Percentiles rank a stretch among this genome's conserved stretches.
Conservation (phyloP, 2,113 vertebrate species). For the Cinclus mexicanus region DNA sequence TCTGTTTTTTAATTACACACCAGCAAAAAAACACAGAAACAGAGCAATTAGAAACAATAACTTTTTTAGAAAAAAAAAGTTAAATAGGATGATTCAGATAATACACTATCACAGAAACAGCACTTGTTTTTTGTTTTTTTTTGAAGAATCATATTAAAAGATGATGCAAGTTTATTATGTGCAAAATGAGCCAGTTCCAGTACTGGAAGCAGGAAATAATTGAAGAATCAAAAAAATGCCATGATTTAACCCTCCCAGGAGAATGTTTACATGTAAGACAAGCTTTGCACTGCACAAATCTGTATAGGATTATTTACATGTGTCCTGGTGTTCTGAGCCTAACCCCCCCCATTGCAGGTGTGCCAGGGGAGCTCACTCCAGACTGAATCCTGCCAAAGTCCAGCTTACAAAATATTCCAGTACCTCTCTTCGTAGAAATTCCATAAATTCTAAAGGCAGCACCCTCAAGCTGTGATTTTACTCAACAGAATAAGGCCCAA, state of each 20-base stretch:
- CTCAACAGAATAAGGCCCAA: slow-evolving; percentile 55
- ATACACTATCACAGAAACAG: slow-evolving; percentile 82
- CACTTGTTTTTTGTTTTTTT: slow-evolving; percentile 52
- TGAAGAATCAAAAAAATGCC: slow-evolving; percentile 44
- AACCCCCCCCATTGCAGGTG: slow-evolving; percentile 26
- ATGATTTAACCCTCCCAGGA: slow-evolving; percentile 66
- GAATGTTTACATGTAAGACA: slow-evolving; percentile 33
- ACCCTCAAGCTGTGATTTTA: slow-evolving; percentile 38
- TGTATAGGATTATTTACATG: slow-evolving; percentile 60
- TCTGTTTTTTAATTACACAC: slow-evolving; percentile 73
- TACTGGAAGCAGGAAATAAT: slow-evolving; percentile 58
- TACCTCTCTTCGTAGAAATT: slow-evolving; percentile 39
- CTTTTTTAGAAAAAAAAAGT: slow-evolving; percentile 51
- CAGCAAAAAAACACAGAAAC: slow-evolving; percentile 78
- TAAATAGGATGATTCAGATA: slow-evolving; percentile 76
- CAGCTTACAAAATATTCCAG: slow-evolving; percentile 3
- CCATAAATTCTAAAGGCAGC: slow-evolving; percentile 13
- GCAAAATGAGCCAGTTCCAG: slow-evolving; percentile 71
- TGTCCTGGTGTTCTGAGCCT: slow-evolving; percentile 48
- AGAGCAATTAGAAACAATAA: slow-evolving; percentile 74
- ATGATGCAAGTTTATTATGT: slow-evolving; percentile 68
- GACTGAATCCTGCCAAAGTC: slow-evolving; percentile 15
- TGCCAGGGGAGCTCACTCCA: background rate
- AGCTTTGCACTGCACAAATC: slow-evolving; percentile 62
- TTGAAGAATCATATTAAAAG: slow-evolving; percentile 70